Evolutionary conservation across 2,797 vertebrate genomes (phyloP).

Genomic region (Poecilia velifera): DNA sequence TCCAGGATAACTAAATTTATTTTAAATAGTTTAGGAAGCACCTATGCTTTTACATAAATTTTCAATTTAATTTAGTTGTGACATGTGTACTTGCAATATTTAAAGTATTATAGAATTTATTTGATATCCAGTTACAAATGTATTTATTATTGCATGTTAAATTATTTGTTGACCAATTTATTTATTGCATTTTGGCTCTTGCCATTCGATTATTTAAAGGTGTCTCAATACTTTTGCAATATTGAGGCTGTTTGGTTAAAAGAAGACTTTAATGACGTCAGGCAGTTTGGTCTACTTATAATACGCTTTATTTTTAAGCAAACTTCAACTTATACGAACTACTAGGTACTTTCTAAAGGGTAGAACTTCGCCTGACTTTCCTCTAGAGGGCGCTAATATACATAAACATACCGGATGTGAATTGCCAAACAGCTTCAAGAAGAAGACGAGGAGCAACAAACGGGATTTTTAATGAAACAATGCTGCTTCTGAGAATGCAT

Average conservation of each 20-base stretch:
- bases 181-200: background rate
- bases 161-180: background rate
- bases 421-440: rapidly evolving
- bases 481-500: slow-evolving; percentile 7
- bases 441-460: slow-evolving; percentile 10
- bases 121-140: background rate
- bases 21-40: background rate
- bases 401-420: background rate
- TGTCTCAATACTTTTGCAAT: background rate
- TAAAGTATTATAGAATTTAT: background rate
- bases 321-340: background rate
- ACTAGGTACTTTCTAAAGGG: background rate
- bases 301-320: background rate
- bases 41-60: background rate
- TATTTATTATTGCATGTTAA: background rate
- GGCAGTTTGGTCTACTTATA: background rate
- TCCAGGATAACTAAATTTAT: background rate
- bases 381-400: slow-evolving; percentile 26
- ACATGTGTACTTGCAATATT: background rate
- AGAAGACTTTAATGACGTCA: background rate
- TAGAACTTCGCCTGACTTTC: background rate
- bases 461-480: background rate
- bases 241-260: background rate
- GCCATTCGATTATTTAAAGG: background rate
- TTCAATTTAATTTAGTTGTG: background rate